Percentiles rank a stretch among this genome's conserved stretches.
These are phyloP conservation scores for Pagrus major DNA, from an alignment of 2,113 vertebrate genomes.

Conservation along the genomic window DNA sequence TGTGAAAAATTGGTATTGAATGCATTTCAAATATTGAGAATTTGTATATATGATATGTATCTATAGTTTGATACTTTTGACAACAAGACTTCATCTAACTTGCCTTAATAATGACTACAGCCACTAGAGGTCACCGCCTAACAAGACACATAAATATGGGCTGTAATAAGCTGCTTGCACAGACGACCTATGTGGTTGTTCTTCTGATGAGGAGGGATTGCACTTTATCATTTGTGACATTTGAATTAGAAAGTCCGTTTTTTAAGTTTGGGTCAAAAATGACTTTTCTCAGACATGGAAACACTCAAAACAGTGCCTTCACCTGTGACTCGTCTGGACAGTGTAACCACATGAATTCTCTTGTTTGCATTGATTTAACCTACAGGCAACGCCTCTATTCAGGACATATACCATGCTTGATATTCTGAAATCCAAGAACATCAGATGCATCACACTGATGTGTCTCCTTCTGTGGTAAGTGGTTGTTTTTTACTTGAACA, in stretches of 20 bases:
- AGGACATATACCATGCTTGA: slow-evolving; percentile 88
- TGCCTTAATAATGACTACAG: too few species aligned
- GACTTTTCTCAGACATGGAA: too few species aligned
- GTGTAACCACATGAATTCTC: not conserved
- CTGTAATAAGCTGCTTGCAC: too few species aligned
- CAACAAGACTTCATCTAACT: too few species aligned
- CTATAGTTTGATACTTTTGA: too few species aligned
- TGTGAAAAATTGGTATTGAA: too few species aligned
- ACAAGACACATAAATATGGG: too few species aligned
- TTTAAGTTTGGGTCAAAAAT: not conserved
- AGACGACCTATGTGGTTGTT: too few species aligned
- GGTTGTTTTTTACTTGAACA: not conserved
- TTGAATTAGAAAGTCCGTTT: not conserved
- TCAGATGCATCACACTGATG: slow-evolving; percentile 90
- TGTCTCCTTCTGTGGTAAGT: slow-evolving; percentile 92
- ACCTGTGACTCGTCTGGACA: not conserved
- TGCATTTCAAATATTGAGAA: too few species aligned
- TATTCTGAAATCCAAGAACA: slow-evolving; percentile 88
- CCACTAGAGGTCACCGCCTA: too few species aligned
- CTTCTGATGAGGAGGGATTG: too few species aligned
- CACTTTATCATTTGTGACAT: not conserved
- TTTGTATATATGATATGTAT: too few species aligned
- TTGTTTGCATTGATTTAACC: slow-evolving; percentile 11
- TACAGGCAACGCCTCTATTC: slow-evolving; percentile 12
- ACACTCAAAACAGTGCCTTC: not conserved